These are phyloP conservation scores for Esox masquinongy DNA, from an alignment of 2,797 vertebrate species.

Conservation along the genomic window DNA sequence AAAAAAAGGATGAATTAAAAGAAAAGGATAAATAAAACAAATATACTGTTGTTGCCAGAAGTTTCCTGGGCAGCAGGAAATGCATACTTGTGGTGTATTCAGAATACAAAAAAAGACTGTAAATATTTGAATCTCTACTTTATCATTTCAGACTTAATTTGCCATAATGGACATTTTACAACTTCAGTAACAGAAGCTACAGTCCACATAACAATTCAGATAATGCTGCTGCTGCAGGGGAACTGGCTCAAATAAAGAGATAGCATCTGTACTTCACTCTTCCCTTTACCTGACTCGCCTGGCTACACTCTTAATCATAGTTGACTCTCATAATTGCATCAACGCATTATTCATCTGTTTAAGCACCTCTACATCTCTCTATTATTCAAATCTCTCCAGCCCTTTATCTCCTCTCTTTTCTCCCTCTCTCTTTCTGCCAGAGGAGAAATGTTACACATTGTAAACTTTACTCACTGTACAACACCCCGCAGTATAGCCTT, in stretches of 20 bases:
- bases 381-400: not conserved
- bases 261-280: not conserved
- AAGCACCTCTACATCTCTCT: not conserved
- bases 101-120: too few species aligned
- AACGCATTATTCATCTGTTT: not conserved
- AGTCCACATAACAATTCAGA: too few species aligned
- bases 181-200: too few species aligned
- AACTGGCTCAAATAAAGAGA: not conserved
- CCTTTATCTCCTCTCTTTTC: constrained; percentile 22
- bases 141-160: too few species aligned
- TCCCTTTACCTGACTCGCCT: too few species aligned
- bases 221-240: not conserved
- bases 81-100: too few species aligned
- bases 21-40: too few species aligned
- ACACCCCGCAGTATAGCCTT: constrained; percentile 67
- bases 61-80: too few species aligned
- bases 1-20: too few species aligned
- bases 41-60: too few species aligned
- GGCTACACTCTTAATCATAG: not conserved
- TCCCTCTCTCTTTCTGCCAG: constrained; percentile 36
- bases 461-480: constrained; percentile 71
- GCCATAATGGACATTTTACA: too few species aligned
- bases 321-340: not conserved
- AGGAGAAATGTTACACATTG: constrained; percentile 71
- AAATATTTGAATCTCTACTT: too few species aligned